A percentile compares a stretch with the other conserved stretches of the same genome.
phyloP scores from a whole-genome alignment of 2,113 vertebrate species.

The Regulus satrapa region DNA sequence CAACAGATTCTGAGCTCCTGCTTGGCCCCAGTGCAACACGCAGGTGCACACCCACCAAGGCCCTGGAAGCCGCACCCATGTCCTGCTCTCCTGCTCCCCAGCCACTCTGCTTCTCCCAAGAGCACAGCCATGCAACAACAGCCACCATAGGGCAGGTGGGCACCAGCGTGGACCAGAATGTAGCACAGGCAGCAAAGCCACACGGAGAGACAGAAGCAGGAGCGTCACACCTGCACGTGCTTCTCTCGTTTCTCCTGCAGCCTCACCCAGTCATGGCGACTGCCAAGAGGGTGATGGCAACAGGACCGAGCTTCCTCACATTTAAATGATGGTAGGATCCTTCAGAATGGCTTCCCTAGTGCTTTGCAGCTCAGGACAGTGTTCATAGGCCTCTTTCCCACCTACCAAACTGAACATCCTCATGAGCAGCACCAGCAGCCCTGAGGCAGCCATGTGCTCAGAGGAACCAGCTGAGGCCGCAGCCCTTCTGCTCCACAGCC shows the following conservation, averaged over 20 bases:
- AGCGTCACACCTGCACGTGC: not conserved
- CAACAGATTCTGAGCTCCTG: not conserved
- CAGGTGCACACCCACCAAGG: not conserved
- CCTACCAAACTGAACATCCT: not conserved
- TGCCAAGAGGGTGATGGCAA: not conserved
- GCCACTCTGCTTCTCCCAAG: accelerated
- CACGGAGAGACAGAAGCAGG: not conserved
- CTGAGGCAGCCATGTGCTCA: not conserved
- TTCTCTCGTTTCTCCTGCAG: not conserved
- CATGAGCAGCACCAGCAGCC: accelerated
- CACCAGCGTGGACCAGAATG: not conserved
- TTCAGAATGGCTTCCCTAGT: not conserved
- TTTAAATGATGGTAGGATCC: not conserved
- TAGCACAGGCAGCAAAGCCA: not conserved
- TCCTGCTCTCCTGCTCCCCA: not conserved
- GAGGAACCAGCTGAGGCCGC: not conserved
- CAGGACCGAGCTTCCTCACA: not conserved
- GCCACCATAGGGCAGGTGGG: not conserved
- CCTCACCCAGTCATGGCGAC: accelerated
- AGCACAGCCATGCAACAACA: not conserved
- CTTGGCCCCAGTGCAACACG: not conserved
- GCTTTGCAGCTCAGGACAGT: not conserved
- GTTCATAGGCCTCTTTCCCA: not conserved
- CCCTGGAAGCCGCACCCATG: not conserved
- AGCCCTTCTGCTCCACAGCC: not conserved